Conservation (phyloP, 2,888 invertebrate genomes). For the Hedychridium roseum region DNA sequence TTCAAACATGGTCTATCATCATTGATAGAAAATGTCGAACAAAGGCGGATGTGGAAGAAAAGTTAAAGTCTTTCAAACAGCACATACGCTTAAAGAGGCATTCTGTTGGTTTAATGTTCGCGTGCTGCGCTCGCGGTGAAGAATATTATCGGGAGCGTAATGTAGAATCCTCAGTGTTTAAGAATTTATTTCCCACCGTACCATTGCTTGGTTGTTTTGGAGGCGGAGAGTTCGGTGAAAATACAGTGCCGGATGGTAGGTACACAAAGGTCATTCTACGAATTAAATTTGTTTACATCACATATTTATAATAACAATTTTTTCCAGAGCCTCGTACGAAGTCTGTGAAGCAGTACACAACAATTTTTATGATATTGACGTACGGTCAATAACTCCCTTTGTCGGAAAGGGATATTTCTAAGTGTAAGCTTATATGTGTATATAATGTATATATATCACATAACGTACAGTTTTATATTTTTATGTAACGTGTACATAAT, state of each 20-base stretch:
- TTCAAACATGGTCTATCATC: conserved; percentile 54
- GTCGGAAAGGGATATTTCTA: no score
- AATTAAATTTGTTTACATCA: not conserved
- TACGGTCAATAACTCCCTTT: no score
- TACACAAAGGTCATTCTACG: not conserved
- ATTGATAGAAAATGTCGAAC: conserved; percentile 31
- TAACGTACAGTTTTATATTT: no score
- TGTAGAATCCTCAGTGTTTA: conserved; percentile 52
- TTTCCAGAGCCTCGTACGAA: conserved; percentile 15
- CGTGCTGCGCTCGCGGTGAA: conserved; percentile 48
- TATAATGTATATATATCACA: not conserved
- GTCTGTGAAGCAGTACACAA: conserved; percentile 23
- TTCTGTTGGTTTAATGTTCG: conserved; percentile 54
- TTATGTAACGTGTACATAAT: no score
- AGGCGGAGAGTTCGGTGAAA: conserved; percentile 53
- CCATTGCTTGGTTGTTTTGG: conserved; percentile 54
- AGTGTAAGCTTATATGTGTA: not conserved
- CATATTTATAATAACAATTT: not conserved
- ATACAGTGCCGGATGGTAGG: conserved; percentile 39
- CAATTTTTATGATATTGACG: conserved; percentile 53
- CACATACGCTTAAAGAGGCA: conserved; percentile 47
- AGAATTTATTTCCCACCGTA: conserved; percentile 51
- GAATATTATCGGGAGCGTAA: conserved; percentile 32
- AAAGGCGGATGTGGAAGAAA: conserved; percentile 36
- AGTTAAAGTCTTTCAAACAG: conserved; percentile 38